phyloP scores from a whole-genome alignment of 2,888 invertebrate genomes.

The Helicoverpa assulta region DNA sequence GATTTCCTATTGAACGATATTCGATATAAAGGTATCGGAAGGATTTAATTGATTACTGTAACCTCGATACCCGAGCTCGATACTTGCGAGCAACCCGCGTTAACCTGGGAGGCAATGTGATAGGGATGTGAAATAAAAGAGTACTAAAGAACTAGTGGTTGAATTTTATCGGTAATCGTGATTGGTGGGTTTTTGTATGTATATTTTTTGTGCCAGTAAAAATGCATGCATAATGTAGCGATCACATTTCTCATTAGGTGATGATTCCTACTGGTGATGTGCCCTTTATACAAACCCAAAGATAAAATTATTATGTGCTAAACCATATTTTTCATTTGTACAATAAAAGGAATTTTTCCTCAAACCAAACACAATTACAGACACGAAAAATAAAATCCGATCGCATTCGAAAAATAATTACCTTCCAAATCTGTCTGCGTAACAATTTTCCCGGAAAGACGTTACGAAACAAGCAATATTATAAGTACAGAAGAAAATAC shows the following conservation, averaged over 20 bases:
- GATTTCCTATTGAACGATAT: not conserved
- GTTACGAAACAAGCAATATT: slow-evolving; percentile 44
- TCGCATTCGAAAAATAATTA: slow-evolving; percentile 53
- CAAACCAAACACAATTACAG: slow-evolving; percentile 22
- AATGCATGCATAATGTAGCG: too few species aligned
- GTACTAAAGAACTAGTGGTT: not conserved
- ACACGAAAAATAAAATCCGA: slow-evolving; percentile 24
- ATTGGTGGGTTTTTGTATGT: not conserved
- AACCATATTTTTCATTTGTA: too few species aligned
- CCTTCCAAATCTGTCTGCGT: slow-evolving; percentile 32
- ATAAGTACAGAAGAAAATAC: slow-evolving; percentile 59
- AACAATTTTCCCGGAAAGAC: slow-evolving; percentile 36
- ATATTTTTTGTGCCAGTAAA: too few species aligned
- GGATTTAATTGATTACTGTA: slow-evolving; percentile 35
- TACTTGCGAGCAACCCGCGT: slow-evolving; percentile 8
- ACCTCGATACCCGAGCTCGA: slow-evolving; percentile 22
- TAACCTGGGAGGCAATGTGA: slow-evolving; percentile 7
- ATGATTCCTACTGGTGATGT: too few species aligned
- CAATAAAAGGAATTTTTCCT: too few species aligned
- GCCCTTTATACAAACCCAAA: too few species aligned
- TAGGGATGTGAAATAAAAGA: slow-evolving; percentile 20
- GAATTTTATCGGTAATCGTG: slow-evolving; percentile 8
- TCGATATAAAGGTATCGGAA: slow-evolving; percentile 17
- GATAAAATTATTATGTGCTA: too few species aligned
- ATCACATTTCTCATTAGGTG: too few species aligned